Evolutionary conservation across 2,113 vertebrate species (phyloP), one percentile per base, ranked within the genome.

Genomic region (Actenoides lindsayi): DNA sequence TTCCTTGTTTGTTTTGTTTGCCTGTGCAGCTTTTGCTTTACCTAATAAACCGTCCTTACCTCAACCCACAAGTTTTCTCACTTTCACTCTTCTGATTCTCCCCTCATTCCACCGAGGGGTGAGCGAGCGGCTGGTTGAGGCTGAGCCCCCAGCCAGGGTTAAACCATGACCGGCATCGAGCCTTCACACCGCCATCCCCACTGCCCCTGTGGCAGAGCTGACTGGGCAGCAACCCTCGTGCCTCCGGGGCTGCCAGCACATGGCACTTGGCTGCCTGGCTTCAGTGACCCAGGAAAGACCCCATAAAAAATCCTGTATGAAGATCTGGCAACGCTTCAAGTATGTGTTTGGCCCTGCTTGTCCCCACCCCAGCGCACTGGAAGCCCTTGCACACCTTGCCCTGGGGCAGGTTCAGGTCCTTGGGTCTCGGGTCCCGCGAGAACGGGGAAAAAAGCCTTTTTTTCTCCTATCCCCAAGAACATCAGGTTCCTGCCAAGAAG

Each of bases 231-330:
- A 1, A 44, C 20, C 69, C 70, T 77, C 3, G 0, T 1, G 0
- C 21, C 39, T 50, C n/a, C 0, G 2, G 25, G 21, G n/a, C 46
- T 25, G 48, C 59, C 4, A 2, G 76, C 60, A 31, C 17, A 1
- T 8, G 76, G 75, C 77, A 20, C 41, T 19, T 1, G 11, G 50
- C 6, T 20, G 10, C 24, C 42, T 4, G 0, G 28, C 71, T 48
- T 11, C 2, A 0, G 28, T 12, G 51, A 90, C 78, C 80, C 11
- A 0, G 9, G 19, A 18, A 39, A 39, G 35, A n/a, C 37, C 35
- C 28, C 1, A 0, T 0, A 1, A 30, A 4, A n/a, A 42, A 10
- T 16, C 59, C 59, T 24, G 83, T 30, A 54, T 1, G 1, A 1
- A 18, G 7, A 4, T 2, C 27, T 65, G 89, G 54, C 87, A 51